phyloP scores from a whole-genome alignment of 2,113 vertebrate species.

The Tyrannus savana region DNA sequence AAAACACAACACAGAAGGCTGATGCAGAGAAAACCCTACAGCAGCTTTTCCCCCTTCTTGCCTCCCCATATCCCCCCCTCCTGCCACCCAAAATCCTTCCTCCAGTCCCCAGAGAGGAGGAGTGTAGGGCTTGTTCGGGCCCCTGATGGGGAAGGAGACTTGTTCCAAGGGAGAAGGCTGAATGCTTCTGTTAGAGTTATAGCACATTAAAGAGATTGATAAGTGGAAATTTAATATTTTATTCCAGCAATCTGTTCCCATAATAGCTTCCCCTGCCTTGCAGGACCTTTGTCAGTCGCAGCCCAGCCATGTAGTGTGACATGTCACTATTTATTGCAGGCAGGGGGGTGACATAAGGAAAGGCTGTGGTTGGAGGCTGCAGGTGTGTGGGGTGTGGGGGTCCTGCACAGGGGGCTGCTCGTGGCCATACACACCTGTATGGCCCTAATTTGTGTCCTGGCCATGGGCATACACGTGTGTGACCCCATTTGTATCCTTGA shows the following conservation, averaged over 20 bases:
- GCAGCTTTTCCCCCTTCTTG: neutral
- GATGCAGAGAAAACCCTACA: conserved; percentile 15
- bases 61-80: neutral
- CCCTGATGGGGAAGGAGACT: neutral
- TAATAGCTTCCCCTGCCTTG: conserved; percentile 71
- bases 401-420: neutral
- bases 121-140: neutral
- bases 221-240: conserved; percentile 76
- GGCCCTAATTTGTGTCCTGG: neutral
- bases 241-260: conserved; percentile 65
- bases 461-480: neutral
- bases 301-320: conserved; percentile 38
- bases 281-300: conserved; percentile 57
- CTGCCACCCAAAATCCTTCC: neutral
- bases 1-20: neutral
- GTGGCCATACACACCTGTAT: accelerated
- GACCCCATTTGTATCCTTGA: neutral
- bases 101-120: neutral
- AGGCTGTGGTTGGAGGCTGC: neutral
- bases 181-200: conserved; percentile 32
- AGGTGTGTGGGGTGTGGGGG: neutral
- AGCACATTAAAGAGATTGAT: conserved; percentile 58
- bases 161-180: conserved; percentile 41
- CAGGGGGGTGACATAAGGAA: neutral
- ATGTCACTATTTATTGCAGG: conserved; percentile 13